Percentiles rank a stretch among this genome's conserved stretches.
Evolutionary conservation across 2,113 vertebrate genomes (phyloP).

Genomic region (Falco punctatus): DNA sequence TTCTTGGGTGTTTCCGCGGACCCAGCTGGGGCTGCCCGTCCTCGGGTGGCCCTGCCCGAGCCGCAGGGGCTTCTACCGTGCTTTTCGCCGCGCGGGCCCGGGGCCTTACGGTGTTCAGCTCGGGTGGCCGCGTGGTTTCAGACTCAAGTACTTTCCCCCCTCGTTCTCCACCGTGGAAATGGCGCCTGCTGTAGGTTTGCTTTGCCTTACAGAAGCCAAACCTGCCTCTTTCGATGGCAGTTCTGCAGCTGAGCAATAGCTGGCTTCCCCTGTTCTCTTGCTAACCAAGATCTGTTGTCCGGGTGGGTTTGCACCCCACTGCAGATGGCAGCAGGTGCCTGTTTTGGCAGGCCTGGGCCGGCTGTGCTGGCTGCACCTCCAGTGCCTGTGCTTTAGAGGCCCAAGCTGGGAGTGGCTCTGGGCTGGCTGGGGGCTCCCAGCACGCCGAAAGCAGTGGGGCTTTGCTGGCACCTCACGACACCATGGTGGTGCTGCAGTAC

Average conservation of each 20-base stretch:
- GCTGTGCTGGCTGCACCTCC: background rate
- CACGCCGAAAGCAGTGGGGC: fast-evolving
- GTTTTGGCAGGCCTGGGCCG: fast-evolving
- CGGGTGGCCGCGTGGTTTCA: fast-evolving
- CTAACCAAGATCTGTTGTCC: fast-evolving
- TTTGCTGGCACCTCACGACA: background rate
- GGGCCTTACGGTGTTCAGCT: too few species aligned
- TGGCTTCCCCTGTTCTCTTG: fast-evolving
- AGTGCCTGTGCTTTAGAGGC: fast-evolving
- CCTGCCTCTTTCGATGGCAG: background rate
- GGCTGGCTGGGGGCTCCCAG: too few species aligned
- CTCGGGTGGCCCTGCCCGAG: too few species aligned
- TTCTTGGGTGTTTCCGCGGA: too few species aligned
- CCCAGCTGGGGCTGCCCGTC: too few species aligned
- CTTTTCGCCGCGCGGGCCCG: background rate
- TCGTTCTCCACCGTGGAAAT: fast-evolving
- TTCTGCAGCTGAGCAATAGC: background rate
- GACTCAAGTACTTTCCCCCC: fast-evolving
- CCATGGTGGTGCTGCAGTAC: fast-evolving
- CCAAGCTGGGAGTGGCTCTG: background rate
- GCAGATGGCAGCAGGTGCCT: fast-evolving
- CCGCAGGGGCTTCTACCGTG: too few species aligned
- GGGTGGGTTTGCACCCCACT: fast-evolving
- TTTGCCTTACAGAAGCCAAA: fast-evolving
- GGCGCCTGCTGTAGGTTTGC: background rate